phyloP scores from a whole-genome alignment of 23 tunicate species.

The Botrylloides violaceus region DNA sequence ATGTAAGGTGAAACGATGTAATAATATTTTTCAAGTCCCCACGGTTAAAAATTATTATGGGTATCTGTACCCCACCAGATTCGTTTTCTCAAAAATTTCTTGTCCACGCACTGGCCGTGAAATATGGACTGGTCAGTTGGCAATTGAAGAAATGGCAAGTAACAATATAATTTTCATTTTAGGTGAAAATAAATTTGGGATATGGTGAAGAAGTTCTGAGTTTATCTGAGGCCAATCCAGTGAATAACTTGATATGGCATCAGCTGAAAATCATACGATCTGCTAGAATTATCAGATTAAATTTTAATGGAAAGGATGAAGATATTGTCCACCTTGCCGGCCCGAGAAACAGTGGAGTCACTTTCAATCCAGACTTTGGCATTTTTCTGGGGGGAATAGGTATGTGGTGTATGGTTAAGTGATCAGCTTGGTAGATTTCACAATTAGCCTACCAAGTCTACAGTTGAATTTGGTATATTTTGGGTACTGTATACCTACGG shows the following conservation, averaged over 20 bases:
- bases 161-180: too few species aligned
- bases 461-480: too few species aligned
- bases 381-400: slow-evolving; percentile 80
- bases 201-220: slow-evolving; percentile 37
- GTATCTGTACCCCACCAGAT: too few species aligned
- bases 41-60: too few species aligned
- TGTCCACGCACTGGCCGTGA: too few species aligned
- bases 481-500: too few species aligned
- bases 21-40: neutral
- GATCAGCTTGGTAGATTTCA: too few species aligned
- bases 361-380: slow-evolving; percentile 44
- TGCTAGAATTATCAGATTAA: slow-evolving; percentile 19
- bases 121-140: too few species aligned
- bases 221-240: slow-evolving; percentile 18
- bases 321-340: slow-evolving; percentile 9
- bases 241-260: slow-evolving; percentile 72
- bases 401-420: slow-evolving; percentile 6
- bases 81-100: too few species aligned
- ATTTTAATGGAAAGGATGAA: slow-evolving; percentile 48
- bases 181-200: slow-evolving; percentile 47
- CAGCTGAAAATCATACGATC: slow-evolving; percentile 26
- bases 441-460: too few species aligned
- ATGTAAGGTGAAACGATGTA: neutral
- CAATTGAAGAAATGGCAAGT: too few species aligned
- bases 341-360: neutral